Evolutionary conservation across 2,888 invertebrate species (phyloP).

Genomic region (Tenthredo notha): DNA sequence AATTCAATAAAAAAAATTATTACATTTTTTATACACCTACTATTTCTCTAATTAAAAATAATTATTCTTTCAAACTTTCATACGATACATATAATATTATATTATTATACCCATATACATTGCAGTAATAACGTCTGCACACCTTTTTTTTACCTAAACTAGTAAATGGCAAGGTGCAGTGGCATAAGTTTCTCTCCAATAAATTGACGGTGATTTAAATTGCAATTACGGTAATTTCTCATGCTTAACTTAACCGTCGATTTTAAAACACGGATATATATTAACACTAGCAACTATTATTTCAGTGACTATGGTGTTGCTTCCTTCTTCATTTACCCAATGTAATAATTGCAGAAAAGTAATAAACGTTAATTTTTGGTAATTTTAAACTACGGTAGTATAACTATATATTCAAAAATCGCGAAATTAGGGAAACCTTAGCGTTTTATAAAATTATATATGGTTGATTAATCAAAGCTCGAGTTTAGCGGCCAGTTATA

Average conservation of each 20-base stretch:
- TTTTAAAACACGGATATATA: background rate
- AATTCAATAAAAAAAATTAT: background rate
- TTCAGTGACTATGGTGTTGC: background rate
- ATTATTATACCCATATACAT: background rate
- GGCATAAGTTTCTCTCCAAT: conserved; percentile 28
- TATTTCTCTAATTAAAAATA: background rate
- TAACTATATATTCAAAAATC: background rate
- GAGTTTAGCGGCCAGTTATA: background rate
- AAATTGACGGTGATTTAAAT: background rate
- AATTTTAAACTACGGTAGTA: background rate
- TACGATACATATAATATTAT: conserved; percentile 12
- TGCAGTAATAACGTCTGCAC: background rate
- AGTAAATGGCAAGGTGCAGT: conserved; percentile 7
- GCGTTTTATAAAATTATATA: background rate
- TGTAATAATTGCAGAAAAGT: background rate
- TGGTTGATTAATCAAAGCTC: background rate
- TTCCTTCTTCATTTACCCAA: background rate
- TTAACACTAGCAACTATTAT: background rate
- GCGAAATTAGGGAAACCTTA: background rate
- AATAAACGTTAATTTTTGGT: background rate
- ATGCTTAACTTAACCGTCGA: background rate
- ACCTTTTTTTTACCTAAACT: conserved; percentile 5
- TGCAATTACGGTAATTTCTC: conserved; percentile 13
- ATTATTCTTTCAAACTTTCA: background rate
- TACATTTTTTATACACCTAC: background rate